Evolutionary conservation across 2,888 invertebrate species (phyloP).

Genomic region (Himalopsyche kuldschensis): DNA sequence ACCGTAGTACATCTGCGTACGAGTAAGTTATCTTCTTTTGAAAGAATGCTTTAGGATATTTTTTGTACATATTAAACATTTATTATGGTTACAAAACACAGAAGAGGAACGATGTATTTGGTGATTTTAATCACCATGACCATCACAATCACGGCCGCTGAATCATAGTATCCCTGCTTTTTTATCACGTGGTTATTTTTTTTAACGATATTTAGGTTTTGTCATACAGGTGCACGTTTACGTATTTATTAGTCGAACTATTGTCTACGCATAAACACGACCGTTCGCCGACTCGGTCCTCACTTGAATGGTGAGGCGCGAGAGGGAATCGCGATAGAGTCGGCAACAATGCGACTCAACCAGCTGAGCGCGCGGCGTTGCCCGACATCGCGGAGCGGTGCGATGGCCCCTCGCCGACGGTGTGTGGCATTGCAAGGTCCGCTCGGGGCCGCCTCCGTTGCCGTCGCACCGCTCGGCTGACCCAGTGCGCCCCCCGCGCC

Average conservation of each 20-base stretch:
- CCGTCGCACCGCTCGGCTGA: conserved; percentile 47
- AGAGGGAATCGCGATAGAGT: conserved; percentile 27
- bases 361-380: conserved; percentile 69
- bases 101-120: background rate
- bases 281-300: conserved; percentile 36
- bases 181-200: background rate
- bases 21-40: background rate
- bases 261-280: conserved; percentile 15
- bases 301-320: conserved; percentile 38
- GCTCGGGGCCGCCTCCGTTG: conserved; percentile 45
- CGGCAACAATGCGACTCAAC: conserved; percentile 50
- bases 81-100: background rate
- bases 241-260: background rate
- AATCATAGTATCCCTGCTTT: background rate
- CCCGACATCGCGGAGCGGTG: conserved; percentile 58
- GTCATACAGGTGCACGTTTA: background rate
- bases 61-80: background rate
- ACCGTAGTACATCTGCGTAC: background rate
- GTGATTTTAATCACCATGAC: background rate
- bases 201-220: background rate
- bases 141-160: background rate
- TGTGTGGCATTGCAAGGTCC: conserved; percentile 64
- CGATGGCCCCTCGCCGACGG: conserved; percentile 51
- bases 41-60: background rate
- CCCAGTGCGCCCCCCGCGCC: conserved; percentile 42